Percentiles rank a stretch among this genome's conserved stretches.
These are phyloP conservation scores for Gallinago stenura DNA, from an alignment of 2,797 vertebrate species.

Conservation along the genomic window DNA sequence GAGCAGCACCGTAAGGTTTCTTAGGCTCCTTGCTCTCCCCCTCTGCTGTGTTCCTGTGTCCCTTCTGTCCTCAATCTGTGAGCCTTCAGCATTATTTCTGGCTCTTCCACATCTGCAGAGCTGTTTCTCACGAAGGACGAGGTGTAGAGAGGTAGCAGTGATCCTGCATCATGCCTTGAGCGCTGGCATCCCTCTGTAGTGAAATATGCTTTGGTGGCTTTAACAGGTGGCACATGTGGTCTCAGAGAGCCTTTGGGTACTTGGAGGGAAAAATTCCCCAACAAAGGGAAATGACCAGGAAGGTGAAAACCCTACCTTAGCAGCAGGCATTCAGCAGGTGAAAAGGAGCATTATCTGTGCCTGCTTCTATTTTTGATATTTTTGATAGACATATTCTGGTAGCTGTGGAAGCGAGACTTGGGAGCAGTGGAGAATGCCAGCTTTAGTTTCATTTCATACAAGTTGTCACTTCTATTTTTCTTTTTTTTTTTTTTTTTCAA, in stretches of 20 bases:
- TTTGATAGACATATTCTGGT: neutral
- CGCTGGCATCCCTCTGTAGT: neutral
- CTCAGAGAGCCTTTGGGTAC: neutral
- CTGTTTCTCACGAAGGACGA: neutral
- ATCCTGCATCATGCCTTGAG: neutral
- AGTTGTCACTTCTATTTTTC: neutral
- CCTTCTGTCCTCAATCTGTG: neutral
- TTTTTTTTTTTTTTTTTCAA: neutral
- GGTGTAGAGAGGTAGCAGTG: neutral
- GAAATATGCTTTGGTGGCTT: neutral
- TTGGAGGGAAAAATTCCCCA: neutral
- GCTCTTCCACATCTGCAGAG: neutral
- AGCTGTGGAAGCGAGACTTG: neutral
- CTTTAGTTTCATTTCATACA: neutral
- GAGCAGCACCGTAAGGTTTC: neutral
- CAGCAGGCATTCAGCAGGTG: neutral
- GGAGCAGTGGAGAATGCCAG: neutral
- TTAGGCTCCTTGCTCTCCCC: neutral
- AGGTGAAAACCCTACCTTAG: neutral
- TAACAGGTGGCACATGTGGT: neutral
- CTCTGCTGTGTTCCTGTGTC: neutral
- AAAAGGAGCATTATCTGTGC: neutral
- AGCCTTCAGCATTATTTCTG: neutral
- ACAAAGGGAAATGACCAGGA: fast-evolving
- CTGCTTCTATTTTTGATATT: neutral